These are phyloP conservation scores for Sebastes fasciatus DNA, from an alignment of 2,113 vertebrate genomes.

Conservation along the genomic window DNA sequence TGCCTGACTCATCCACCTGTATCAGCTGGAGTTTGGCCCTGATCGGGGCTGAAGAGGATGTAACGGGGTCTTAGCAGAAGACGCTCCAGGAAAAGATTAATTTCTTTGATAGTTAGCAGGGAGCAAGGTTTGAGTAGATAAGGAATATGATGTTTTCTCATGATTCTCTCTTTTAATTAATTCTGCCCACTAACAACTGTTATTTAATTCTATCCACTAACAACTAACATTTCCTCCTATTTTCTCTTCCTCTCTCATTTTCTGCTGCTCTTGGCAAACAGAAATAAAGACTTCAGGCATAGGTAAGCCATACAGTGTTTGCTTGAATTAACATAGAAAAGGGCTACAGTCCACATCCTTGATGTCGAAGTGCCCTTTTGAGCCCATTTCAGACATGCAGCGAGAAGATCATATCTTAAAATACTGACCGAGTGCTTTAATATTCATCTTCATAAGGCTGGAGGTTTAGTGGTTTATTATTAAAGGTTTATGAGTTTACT, in stretches of 20 bases:
- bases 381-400: slow-evolving; percentile 15
- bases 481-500: not conserved
- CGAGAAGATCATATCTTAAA: slow-evolving; percentile 7
- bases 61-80: slow-evolving; percentile 44
- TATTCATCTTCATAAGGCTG: slow-evolving; percentile 17
- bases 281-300: slow-evolving; percentile 99
- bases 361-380: slow-evolving; percentile 6
- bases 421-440: not conserved
- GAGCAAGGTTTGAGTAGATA: slow-evolving; percentile 4
- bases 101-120: slow-evolving; percentile 26
- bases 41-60: slow-evolving; percentile 24
- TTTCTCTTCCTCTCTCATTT: slow-evolving; percentile 62
- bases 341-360: not conserved
- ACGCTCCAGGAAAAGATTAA: slow-evolving; percentile 29
- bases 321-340: slow-evolving; percentile 6
- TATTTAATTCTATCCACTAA: slow-evolving; percentile 57
- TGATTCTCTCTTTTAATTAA: slow-evolving; percentile 43
- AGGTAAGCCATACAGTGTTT: slow-evolving; percentile 90
- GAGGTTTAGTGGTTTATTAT: slow-evolving; percentile 22
- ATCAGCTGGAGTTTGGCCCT: slow-evolving; percentile 65
- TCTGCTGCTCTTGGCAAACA: slow-evolving; percentile 88
- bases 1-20: slow-evolving; percentile 59
- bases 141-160: slow-evolving; percentile 5
- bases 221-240: slow-evolving; percentile 67
- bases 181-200: slow-evolving; percentile 53